These are phyloP conservation scores for Aselliscus stoliczkanus DNA, from an alignment of 2,797 vertebrate genomes.

Conservation along the genomic window DNA sequence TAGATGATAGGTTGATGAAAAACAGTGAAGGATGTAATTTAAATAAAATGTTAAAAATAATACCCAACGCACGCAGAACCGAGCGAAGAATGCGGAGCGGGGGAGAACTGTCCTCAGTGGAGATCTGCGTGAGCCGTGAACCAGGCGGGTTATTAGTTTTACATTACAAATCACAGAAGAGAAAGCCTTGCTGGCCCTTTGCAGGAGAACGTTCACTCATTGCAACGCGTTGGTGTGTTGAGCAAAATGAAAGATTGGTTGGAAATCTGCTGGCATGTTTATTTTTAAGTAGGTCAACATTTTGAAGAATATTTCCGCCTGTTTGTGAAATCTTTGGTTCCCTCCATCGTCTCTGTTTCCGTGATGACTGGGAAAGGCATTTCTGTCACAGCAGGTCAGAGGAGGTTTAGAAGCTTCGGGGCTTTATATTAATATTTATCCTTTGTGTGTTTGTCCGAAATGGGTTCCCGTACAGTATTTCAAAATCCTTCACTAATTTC, in stretches of 20 bases:
- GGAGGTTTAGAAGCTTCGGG: not conserved
- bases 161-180: constrained; percentile 59
- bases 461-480: not conserved
- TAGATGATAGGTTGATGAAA: constrained; percentile 68
- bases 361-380: not conserved
- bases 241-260: constrained; percentile 16
- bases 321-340: not conserved
- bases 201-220: constrained; percentile 25
- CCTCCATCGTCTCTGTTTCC: not conserved
- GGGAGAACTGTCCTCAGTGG: not conserved
- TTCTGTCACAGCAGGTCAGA: not conserved
- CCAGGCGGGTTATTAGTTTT: constrained; percentile 62
- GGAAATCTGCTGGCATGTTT: constrained; percentile 29
- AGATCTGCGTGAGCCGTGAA: constrained; percentile 36
- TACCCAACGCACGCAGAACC: not conserved
- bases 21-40: constrained; percentile 61
- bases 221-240: not conserved
- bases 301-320: not conserved
- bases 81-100: not conserved
- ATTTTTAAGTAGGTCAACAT: constrained; percentile 56
- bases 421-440: not conserved
- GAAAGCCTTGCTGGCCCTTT: constrained; percentile 42
- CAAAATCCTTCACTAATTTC: not conserved
- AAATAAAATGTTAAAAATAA: constrained; percentile 68
- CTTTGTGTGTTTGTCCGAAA: not conserved